Evolutionary conservation across 2,888 invertebrate species (phyloP).

Genomic region (Patella ulyssiponensis): DNA sequence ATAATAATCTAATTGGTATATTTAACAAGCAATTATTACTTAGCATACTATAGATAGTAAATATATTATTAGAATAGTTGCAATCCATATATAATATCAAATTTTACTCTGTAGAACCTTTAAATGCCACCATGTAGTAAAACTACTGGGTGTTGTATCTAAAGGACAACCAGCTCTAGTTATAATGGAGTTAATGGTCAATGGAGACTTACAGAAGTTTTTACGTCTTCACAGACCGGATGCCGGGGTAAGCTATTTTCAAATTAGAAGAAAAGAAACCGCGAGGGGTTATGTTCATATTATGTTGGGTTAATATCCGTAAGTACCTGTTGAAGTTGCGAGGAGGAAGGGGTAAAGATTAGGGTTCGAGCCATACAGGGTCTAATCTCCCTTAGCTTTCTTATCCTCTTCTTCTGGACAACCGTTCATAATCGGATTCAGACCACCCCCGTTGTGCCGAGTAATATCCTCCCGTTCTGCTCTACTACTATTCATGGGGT

Average conservation of each 20-base stretch:
- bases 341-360: no score
- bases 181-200: conserved; percentile 97
- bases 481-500: no score
- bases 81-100: background rate
- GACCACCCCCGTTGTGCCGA: no score
- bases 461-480: no score
- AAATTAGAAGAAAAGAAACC: no score
- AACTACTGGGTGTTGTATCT: conserved; percentile 93
- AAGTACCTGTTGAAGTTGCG: no score
- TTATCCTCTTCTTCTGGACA: no score
- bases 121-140: conserved; percentile 91
- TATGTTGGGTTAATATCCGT: no score
- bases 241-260: conserved; percentile 53
- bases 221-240: conserved; percentile 86
- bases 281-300: no score
- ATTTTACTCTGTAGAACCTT: conserved; percentile 78
- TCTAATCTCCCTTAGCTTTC: no score
- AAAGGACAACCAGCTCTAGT: conserved; percentile 92
- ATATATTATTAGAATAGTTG: background rate
- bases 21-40: background rate
- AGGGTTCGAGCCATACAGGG: no score
- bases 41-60: background rate
- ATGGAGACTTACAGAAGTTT: conserved; percentile 92
- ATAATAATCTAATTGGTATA: background rate
- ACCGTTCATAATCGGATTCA: no score